Conservation (phyloP, 2,113 vertebrate species). For the Machaerirhynchus nigripectus region DNA sequence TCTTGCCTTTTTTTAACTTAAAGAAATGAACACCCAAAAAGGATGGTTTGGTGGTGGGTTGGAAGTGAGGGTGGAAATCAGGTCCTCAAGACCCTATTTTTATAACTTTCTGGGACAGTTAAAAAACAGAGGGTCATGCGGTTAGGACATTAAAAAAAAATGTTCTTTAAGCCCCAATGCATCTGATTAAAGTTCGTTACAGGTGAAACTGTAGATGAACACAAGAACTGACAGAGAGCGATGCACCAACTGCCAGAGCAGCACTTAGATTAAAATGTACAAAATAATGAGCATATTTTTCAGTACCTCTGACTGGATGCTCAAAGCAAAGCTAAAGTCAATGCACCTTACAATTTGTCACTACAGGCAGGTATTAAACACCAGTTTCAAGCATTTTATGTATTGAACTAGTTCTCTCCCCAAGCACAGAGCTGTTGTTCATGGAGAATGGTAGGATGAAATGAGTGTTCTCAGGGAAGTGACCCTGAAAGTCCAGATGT, state of each 20-base stretch:
- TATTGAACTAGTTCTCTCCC: background rate
- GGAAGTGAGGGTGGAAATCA: background rate
- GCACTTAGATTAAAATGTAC: background rate
- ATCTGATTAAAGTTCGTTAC: conserved; percentile 1
- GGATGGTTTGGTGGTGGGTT: background rate
- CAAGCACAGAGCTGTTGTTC: background rate
- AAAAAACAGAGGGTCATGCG: background rate
- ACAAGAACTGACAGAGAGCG: background rate
- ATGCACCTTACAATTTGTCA: background rate
- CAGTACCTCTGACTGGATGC: background rate
- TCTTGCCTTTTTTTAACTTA: background rate
- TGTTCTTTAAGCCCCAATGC: background rate
- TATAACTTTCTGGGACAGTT: background rate
- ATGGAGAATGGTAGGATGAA: background rate
- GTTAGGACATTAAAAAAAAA: background rate
- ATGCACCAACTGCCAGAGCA: background rate
- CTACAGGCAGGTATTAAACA: background rate
- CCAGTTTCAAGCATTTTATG: background rate
- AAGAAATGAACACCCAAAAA: background rate
- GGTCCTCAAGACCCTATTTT: background rate
- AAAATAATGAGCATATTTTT: conserved; percentile 7
- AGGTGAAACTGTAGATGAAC: background rate
- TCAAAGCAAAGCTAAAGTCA: background rate
- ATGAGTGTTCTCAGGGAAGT: background rate
- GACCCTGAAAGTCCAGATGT: background rate